Conservation (phyloP, 2,888 invertebrate species). For the Caenorhabditis panamensis region DNA sequence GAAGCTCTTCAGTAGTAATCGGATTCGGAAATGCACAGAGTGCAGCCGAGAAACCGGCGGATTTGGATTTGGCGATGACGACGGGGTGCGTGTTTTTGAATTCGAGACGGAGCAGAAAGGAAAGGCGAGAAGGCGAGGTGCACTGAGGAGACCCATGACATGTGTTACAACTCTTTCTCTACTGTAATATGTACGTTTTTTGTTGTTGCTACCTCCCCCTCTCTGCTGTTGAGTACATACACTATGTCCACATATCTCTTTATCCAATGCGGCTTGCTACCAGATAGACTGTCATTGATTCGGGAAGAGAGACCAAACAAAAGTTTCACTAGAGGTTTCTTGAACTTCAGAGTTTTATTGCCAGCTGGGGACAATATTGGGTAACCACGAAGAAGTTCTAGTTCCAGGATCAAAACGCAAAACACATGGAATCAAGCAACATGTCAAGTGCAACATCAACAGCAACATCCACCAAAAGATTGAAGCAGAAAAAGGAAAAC, state of each 20-base stretch:
- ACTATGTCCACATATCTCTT: slow-evolving; percentile 33
- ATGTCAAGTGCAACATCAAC: slow-evolving; percentile 9
- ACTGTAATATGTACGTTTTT: slow-evolving; percentile 17
- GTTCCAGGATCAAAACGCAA: background rate
- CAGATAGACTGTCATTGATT: background rate
- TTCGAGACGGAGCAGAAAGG: background rate
- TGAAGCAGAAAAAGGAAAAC: slow-evolving; percentile 32
- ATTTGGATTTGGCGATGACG: slow-evolving; percentile 19
- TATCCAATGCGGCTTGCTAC: slow-evolving; percentile 27
- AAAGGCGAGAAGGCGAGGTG: background rate
- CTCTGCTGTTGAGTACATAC: slow-evolving; percentile 35
- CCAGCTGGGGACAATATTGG: too few species aligned
- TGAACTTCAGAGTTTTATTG: too few species aligned
- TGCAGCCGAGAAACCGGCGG: background rate
- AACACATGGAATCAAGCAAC: background rate
- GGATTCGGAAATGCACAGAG: slow-evolving; percentile 54
- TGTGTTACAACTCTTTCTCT: slow-evolving; percentile 1
- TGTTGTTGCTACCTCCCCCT: slow-evolving; percentile 9
- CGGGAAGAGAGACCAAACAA: background rate
- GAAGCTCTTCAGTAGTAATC: slow-evolving; percentile 51
- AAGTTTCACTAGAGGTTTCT: background rate
- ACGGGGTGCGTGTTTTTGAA: slow-evolving; percentile 18
- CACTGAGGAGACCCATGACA: background rate
- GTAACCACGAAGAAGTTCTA: slow-evolving; percentile 2
- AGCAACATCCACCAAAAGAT: too few species aligned